Conservation (phyloP, 2,797 vertebrate species). For the Toxotes lorentzi region DNA sequence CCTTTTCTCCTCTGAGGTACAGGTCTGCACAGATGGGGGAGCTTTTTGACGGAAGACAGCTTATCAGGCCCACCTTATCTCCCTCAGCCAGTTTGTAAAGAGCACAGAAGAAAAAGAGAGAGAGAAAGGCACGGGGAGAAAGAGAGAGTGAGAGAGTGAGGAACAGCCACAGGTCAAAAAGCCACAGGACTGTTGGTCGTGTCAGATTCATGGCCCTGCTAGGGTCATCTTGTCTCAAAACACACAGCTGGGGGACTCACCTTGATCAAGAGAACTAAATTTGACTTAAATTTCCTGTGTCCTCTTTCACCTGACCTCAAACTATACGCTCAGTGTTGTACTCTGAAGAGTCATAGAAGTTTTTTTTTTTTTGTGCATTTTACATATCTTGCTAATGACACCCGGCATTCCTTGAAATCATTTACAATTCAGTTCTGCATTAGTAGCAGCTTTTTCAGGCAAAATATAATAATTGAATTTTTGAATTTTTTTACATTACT, state of each 20-base stretch:
- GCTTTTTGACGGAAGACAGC: conserved; percentile 75
- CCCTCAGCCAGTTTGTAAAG: conserved; percentile 81
- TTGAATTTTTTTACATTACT: conserved; percentile 5
- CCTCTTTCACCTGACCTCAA: conserved; percentile 63
- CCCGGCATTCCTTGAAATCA: not conserved
- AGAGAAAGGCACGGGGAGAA: conserved; percentile 29
- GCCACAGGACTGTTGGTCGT: conserved; percentile 73
- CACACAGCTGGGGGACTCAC: conserved; percentile 75
- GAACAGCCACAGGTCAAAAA: conserved; percentile 79
- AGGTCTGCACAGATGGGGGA: conserved; percentile 73
- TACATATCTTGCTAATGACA: not conserved
- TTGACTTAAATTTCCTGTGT: conserved; percentile 46
- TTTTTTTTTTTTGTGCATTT: conserved; percentile 3
- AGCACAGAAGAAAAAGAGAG: conserved; percentile 62
- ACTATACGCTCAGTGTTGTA: conserved; percentile 28
- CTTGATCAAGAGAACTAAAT: conserved; percentile 66
- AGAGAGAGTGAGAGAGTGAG: conserved; percentile 42
- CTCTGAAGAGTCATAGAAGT: not conserved
- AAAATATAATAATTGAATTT: not conserved
- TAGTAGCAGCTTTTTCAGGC: not conserved
- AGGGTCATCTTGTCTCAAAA: conserved; percentile 75
- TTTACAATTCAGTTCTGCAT: not conserved
- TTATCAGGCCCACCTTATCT: conserved; percentile 86
- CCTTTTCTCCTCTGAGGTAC: conserved; percentile 77
- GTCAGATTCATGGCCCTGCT: conserved; percentile 72